Evolutionary conservation across 2,113 vertebrate genomes (phyloP).

Genomic region (Narcine bancroftii): DNA sequence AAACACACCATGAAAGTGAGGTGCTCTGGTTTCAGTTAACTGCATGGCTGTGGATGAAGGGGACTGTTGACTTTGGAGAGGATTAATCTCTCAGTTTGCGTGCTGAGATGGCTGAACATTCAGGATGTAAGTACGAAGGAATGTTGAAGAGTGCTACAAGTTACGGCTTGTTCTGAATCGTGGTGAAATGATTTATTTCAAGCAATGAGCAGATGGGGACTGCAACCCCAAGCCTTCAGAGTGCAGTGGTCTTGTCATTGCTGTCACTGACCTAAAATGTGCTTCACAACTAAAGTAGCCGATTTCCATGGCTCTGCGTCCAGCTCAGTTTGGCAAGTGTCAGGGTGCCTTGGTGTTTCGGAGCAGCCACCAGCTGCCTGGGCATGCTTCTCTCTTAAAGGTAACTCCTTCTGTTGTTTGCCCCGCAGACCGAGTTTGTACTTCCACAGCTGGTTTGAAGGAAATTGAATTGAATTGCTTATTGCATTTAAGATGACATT

Average conservation of each 20-base stretch:
- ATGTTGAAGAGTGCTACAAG: background rate
- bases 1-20: no score
- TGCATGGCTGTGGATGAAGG: background rate
- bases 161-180: background rate
- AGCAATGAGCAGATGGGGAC: background rate
- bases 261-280: constrained; percentile 10
- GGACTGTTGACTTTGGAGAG: background rate
- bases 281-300: background rate
- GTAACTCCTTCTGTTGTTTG: constrained; percentile 5
- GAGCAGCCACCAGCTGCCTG: background rate
- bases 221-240: background rate
- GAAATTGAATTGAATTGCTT: no score
- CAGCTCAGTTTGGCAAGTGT: background rate
- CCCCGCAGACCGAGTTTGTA: background rate
- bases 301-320: background rate
- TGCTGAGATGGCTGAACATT: background rate
- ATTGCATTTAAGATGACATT: no score
- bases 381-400: background rate
- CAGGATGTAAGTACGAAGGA: background rate
- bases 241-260: constrained; percentile 4
- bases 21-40: background rate
- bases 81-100: background rate
- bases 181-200: background rate
- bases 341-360: background rate
- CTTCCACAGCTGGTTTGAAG: background rate